Evolutionary conservation across 1,140 invertebrate genomes (phyloP), one percentile per base, ranked within the genome.

Genomic region (Plectus sambesii): DNA sequence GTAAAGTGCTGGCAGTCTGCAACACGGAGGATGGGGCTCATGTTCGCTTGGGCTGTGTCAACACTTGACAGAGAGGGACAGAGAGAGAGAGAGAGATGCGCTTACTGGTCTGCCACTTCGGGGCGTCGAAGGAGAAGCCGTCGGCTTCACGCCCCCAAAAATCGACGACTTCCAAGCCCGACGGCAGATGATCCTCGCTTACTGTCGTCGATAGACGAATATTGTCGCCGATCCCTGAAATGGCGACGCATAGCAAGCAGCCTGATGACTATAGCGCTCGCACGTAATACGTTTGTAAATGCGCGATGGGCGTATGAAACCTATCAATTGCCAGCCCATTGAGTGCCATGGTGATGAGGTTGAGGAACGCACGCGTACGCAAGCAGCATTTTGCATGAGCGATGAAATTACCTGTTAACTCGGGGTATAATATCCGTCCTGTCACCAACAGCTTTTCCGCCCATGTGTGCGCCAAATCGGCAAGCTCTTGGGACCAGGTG

Each of bases 1-100:
- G 85, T 87, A 70, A 89, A 90, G 66, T 89, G 83, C 59, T 68
- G 67, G 6, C 56, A 58, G 47, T 65, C 64, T 67, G 43, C 52
- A 61, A 47, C 3, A 35, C 5, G n/a, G 36, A 30, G 49, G 36
- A 35, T 30, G 44, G 17, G n/a, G n/a, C n/a, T n/a, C n/a, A n/a
- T n/a, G n/a, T n/a, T n/a, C n/a, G n/a, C n/a, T n/a, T n/a, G n/a
- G n/a, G n/a, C n/a, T n/a, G n/a, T n/a, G n/a, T n/a, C n/a, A n/a
- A n/a, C n/a, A n/a, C n/a, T n/a, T n/a, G n/a, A n/a, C n/a, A n/a
- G n/a, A n/a, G n/a, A n/a, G n/a, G n/a, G n/a, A n/a, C n/a, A n/a
- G n/a, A n/a, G n/a, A n/a, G 17, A 54, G 36, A 29, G 9, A 29
- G 19, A 9, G 42, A 29, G 6, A 1, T 17, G n/a, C 40, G 27